Evolutionary conservation across 2,113 vertebrate genomes (phyloP), one percentile per base, ranked within the genome.

Genomic region (Haliaeetus leucogaster): DNA sequence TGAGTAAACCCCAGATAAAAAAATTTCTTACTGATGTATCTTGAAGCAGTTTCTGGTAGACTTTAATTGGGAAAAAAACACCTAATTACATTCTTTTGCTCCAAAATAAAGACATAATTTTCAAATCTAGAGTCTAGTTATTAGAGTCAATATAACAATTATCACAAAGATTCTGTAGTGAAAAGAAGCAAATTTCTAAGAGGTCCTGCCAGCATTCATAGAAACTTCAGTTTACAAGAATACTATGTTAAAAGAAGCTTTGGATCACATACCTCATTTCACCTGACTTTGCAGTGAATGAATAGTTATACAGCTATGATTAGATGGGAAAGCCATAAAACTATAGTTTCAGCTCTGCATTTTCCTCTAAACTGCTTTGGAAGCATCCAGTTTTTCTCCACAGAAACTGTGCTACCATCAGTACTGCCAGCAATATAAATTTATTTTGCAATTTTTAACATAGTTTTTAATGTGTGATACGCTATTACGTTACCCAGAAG

Each of bases 391-490:
- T 47, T 70, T 52, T 76, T 45, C 68, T 68, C 43, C 16, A 68
- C 10, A 63, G 36, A 63, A 38, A 55, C 42, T 11, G 58, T 55
- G 27, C 47, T 50, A 50, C 40, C n/a, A 55, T 18, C 1, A 2
- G 9, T 45, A 74, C 0, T 53, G 45, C 9, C 38, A 43, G 52
- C 26, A 70, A 77, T 7, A 18, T 26, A 18, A 14, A 72, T 29
- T 13, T 34, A 17, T 36, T n/a, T 65, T 26, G 22, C 38, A 34
- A 30, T 38, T 72, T 77, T 76, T 22, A 74, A 29, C 0, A 1
- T 20, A 0, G 1, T 67, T 67, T 85, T 71, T 53, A 67, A 55
- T 1, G 1, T 10, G 16, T 13, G 43, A 42, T 29, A 55, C 0
- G 2, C 32, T 9, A 30, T 11, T 36, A 48, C 18, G 22, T 14